Evolutionary conservation across 1,140 invertebrate genomes (phyloP).

Genomic region (Rhizoglyphus robini): DNA sequence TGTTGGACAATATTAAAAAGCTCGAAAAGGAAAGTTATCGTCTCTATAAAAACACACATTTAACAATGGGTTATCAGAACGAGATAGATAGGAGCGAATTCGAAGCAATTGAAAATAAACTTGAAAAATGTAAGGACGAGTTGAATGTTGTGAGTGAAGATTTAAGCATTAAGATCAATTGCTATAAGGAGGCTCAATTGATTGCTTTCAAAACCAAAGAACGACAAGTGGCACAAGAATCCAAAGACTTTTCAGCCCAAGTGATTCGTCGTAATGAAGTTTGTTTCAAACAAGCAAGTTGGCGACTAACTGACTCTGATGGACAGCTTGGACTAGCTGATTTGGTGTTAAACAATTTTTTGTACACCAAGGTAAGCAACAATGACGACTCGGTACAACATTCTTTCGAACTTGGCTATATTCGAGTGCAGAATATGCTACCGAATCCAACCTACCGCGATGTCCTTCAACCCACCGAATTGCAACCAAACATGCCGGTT

Average conservation of each 20-base stretch:
- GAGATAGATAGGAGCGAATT: background rate
- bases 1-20: constrained; percentile 60
- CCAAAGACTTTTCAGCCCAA: constrained; percentile 39
- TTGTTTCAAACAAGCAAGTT: constrained; percentile 96
- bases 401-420: constrained; percentile 88
- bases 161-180: constrained; percentile 69
- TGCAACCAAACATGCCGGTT: constrained; percentile 74
- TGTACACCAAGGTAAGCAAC: constrained; percentile 92
- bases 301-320: constrained; percentile 91
- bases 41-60: constrained; percentile 48
- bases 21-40: constrained; percentile 82
- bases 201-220: constrained; percentile 35
- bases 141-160: constrained; percentile 75
- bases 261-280: constrained; percentile 85
- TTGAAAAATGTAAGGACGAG: constrained; percentile 78
- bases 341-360: constrained; percentile 83
- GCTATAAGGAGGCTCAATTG: constrained; percentile 65
- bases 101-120: constrained; percentile 30
- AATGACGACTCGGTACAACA: constrained; percentile 95
- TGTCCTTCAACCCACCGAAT: constrained; percentile 71
- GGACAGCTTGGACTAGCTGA: constrained; percentile 94
- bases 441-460: constrained; percentile 89
- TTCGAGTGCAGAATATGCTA: constrained; percentile 83
- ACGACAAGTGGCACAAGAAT: constrained; percentile 24
- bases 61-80: background rate